Evolutionary conservation across 2,113 vertebrate species (phyloP).

Genomic region (Stegostoma tigrinum): DNA sequence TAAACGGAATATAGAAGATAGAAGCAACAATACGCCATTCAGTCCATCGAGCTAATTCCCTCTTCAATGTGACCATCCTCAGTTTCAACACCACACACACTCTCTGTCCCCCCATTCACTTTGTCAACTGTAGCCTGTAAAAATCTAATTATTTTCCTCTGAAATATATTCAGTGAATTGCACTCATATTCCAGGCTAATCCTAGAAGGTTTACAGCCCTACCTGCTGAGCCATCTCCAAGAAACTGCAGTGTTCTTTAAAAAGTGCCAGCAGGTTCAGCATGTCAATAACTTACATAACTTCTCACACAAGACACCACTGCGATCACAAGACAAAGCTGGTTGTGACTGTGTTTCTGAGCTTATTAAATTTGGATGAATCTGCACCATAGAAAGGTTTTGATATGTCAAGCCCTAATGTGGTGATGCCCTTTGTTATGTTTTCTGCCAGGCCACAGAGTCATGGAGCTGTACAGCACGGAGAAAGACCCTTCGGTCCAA

Average conservation of each 20-base stretch:
- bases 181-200: not conserved
- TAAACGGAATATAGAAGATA: not conserved
- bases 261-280: not conserved
- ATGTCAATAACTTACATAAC: not conserved
- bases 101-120: no score
- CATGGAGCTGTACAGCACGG: no score
- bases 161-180: no score
- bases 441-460: not conserved
- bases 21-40: no score
- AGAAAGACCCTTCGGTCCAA: no score
- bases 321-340: not conserved
- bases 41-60: no score
- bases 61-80: no score
- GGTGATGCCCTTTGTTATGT: not conserved
- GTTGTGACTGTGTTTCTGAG: not conserved
- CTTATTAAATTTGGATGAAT: not conserved
- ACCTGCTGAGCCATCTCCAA: not conserved
- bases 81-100: no score
- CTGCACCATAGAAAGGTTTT: not conserved
- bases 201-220: not conserved
- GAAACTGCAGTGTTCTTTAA: not conserved
- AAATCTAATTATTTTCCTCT: no score
- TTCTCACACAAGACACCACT: not conserved
- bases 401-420: not conserved
- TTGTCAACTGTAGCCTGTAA: no score